These are phyloP conservation scores for Monochamus saltuarius DNA, from an alignment of 1,140 invertebrate genomes.

Conservation along the genomic window DNA sequence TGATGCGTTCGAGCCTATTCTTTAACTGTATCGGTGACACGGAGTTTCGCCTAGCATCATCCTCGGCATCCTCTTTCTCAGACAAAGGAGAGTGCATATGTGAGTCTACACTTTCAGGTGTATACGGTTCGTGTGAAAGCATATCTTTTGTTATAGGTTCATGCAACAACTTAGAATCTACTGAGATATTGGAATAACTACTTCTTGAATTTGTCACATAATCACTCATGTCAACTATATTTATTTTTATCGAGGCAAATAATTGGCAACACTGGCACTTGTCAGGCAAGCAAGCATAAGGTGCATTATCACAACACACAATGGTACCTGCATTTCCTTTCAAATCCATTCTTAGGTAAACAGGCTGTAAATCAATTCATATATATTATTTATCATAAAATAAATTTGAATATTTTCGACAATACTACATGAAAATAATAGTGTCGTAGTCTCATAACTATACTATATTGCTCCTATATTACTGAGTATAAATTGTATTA, in stretches of 20 bases:
- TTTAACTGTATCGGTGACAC: slow-evolving; percentile 45
- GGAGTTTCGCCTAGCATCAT: slow-evolving; percentile 27
- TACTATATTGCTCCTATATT: no score
- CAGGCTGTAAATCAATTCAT: slow-evolving; percentile 67
- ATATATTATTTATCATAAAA: neutral
- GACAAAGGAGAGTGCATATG: slow-evolving; percentile 62
- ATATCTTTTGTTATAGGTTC: slow-evolving; percentile 54
- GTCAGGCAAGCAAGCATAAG: slow-evolving; percentile 52
- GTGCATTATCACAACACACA: slow-evolving; percentile 61
- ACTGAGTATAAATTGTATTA: no score
- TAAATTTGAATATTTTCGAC: neutral
- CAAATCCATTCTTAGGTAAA: slow-evolving; percentile 73
- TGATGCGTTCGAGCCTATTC: slow-evolving; percentile 43
- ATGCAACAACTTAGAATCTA: slow-evolving; percentile 56
- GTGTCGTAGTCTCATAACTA: no score
- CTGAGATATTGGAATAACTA: slow-evolving; percentile 36
- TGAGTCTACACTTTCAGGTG: slow-evolving; percentile 74
- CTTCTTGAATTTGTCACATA: slow-evolving; percentile 31
- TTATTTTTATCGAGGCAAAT: slow-evolving; percentile 58
- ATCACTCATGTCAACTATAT: slow-evolving; percentile 47
- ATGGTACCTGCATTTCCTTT: slow-evolving; percentile 76
- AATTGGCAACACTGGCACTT: slow-evolving; percentile 52
- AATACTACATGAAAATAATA: neutral
- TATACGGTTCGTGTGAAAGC: slow-evolving; percentile 67
- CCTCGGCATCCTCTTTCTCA: slow-evolving; percentile 18